phyloP scores from a whole-genome alignment of 2,113 vertebrate species.

The Ursus arctos region DNA sequence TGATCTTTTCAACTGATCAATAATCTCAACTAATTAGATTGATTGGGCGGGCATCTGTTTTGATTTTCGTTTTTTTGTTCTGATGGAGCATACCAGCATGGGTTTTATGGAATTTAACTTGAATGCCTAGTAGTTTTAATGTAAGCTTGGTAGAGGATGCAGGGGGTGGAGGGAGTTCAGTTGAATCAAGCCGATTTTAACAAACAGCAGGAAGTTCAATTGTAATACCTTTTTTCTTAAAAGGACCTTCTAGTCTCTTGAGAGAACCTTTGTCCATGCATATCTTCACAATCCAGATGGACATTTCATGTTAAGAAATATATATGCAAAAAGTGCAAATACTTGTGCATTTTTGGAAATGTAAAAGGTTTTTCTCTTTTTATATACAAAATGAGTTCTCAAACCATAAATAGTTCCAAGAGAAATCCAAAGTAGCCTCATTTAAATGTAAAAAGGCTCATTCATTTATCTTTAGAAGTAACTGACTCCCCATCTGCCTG shows the following conservation, averaged over 20 bases:
- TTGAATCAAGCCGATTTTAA: background rate
- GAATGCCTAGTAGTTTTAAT: background rate
- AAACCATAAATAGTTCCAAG: background rate
- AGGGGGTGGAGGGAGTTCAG: background rate
- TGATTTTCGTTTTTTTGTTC: background rate
- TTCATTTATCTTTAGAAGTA: background rate
- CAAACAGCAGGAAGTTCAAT: background rate
- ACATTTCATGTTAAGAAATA: background rate
- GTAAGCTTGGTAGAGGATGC: background rate
- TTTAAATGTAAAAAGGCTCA: background rate
- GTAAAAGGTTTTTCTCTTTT: background rate
- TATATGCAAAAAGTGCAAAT: background rate
- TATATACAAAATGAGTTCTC: background rate
- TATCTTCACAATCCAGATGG: background rate
- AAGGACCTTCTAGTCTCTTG: background rate
- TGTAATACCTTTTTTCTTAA: background rate
- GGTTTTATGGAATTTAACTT: background rate
- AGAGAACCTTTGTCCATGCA: background rate
- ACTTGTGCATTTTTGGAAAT: background rate
- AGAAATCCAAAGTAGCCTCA: background rate
- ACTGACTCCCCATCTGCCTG: background rate
- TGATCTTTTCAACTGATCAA: background rate
- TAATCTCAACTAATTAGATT: background rate
- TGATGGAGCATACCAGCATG: background rate
- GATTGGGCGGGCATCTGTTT: background rate